Conservation (phyloP, 2,797 vertebrate species). For the Euthynnus affinis region DNA sequence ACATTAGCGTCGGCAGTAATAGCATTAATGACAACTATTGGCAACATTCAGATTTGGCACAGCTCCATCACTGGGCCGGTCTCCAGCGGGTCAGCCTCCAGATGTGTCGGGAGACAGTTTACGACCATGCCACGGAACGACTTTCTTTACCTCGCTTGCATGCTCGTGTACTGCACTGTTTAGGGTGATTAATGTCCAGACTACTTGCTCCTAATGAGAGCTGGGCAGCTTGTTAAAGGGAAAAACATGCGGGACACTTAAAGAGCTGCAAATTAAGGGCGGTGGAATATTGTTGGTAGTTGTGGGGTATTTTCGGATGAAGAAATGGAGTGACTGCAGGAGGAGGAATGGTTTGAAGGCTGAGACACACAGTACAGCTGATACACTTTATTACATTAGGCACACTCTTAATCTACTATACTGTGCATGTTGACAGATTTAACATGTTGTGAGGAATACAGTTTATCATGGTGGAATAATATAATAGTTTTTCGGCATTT, state of each 20-base stretch:
- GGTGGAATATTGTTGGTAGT: slow-evolving; percentile 50
- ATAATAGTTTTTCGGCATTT: not conserved
- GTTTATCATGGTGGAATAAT: not conserved
- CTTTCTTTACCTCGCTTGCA: slow-evolving; percentile 63
- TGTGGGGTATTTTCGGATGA: slow-evolving; percentile 38
- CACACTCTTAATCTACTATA: not conserved
- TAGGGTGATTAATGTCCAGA: slow-evolving; percentile 76
- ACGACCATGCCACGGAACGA: slow-evolving; percentile 49
- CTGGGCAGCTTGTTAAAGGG: slow-evolving; percentile 71
- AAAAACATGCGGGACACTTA: slow-evolving; percentile 71
- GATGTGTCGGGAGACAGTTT: slow-evolving; percentile 73
- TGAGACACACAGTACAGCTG: not conserved
- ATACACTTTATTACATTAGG: not conserved
- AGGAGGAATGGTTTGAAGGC: slow-evolving; percentile 31
- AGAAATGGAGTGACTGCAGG: slow-evolving; percentile 43
- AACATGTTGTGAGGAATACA: not conserved
- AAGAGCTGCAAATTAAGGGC: slow-evolving; percentile 64
- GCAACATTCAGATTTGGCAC: slow-evolving; percentile 56
- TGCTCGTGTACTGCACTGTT: slow-evolving; percentile 32
- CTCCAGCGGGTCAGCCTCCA: slow-evolving; percentile 73
- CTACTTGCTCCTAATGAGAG: slow-evolving; percentile 72
- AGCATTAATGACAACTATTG: slow-evolving; percentile 61
- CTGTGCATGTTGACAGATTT: not conserved
- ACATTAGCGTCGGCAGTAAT: slow-evolving; percentile 62
- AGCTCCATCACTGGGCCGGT: slow-evolving; percentile 54